Percentiles rank a stretch among this genome's conserved stretches.
Conservation (phyloP, 2,888 invertebrate genomes). For the Coelogynopora nodosa region DNA sequence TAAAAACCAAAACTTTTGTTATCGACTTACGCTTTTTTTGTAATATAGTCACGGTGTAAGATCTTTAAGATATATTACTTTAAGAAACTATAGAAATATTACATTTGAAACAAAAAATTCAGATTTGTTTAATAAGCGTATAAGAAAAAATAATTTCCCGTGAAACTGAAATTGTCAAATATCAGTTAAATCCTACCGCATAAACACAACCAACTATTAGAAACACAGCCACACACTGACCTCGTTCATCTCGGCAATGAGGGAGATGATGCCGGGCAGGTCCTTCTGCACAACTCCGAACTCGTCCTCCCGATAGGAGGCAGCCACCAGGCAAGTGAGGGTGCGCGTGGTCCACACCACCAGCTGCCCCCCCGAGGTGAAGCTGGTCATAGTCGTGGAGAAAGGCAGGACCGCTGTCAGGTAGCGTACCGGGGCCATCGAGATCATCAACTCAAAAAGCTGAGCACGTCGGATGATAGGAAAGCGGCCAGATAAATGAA, state of each 20-base stretch:
- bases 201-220: no score
- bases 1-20: no score
- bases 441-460: neutral
- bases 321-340: neutral
- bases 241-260: neutral
- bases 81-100: no score
- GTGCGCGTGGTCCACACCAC: neutral
- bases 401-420: neutral
- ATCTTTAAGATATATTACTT: no score
- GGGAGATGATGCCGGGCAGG: neutral
- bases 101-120: no score
- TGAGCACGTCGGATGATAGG: neutral
- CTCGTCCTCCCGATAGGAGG: conserved; percentile 33
- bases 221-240: neutral
- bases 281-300: conserved; percentile 33
- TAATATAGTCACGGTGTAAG: no score
- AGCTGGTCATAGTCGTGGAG: neutral
- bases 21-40: no score
- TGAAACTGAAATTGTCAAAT: no score
- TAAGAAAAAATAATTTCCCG: no score
- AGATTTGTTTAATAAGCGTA: no score
- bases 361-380: neutral
- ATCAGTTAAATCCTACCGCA: no score
- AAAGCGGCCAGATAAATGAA: neutral
- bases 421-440: conserved; percentile 3